Evolutionary conservation across 2,113 vertebrate species (phyloP).

Genomic region (Gila orcuttii): DNA sequence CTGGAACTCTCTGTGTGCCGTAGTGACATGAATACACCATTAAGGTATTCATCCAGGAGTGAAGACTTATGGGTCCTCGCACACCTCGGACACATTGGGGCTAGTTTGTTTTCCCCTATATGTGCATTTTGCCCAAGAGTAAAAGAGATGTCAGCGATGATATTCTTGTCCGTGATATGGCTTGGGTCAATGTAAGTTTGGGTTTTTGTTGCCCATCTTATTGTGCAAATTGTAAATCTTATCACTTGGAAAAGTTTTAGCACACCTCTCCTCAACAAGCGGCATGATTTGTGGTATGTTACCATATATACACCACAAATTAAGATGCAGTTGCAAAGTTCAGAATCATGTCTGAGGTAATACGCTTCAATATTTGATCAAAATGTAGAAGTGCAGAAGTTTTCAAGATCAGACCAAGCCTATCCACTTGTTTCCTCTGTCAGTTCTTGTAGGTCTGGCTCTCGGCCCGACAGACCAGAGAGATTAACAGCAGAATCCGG

Average conservation of each 20-base stretch:
- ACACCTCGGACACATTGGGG: background rate
- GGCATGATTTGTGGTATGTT: background rate
- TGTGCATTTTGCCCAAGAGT: background rate
- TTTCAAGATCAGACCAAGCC: background rate
- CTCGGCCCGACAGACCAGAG: background rate
- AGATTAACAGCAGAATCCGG: slow-evolving; percentile 12
- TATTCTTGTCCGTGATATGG: background rate
- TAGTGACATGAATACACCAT: slow-evolving; percentile 52
- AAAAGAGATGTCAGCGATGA: background rate
- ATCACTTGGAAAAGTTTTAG: background rate
- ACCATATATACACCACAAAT: background rate
- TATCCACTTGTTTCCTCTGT: background rate
- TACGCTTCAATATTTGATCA: background rate
- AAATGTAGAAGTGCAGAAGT: background rate
- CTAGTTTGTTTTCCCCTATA: slow-evolving; percentile 25
- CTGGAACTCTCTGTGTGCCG: slow-evolving; percentile 59
- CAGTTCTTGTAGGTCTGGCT: background rate
- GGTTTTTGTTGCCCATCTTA: background rate
- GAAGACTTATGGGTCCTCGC: slow-evolving; percentile 44
- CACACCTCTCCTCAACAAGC: background rate
- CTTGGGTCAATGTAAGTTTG: background rate
- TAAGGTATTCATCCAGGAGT: slow-evolving; percentile 62
- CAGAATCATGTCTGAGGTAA: background rate
- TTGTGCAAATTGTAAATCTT: background rate
- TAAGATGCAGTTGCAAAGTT: background rate